phyloP scores from a whole-genome alignment of 2,797 vertebrate genomes.

The Phaenicophaeus curvirostris region DNA sequence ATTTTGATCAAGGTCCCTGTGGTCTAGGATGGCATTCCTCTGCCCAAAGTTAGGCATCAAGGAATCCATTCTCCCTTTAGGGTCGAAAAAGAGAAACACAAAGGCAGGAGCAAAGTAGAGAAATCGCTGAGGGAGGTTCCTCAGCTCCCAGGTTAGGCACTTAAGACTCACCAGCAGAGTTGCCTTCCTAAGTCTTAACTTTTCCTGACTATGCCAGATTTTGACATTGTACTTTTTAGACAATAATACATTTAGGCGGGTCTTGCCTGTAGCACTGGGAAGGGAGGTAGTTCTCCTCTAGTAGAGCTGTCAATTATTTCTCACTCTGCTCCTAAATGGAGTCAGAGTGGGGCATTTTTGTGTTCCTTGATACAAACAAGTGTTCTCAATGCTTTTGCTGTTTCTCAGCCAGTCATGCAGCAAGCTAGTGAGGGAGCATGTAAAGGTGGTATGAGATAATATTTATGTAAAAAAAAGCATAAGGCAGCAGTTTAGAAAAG shows the following conservation, averaged over 20 bases:
- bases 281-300: background rate
- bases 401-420: background rate
- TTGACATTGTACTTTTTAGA: background rate
- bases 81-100: background rate
- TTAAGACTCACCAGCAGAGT: background rate
- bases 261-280: background rate
- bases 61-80: background rate
- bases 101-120: background rate
- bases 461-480: background rate
- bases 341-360: accelerated
- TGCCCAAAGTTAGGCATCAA: background rate
- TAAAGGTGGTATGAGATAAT: background rate
- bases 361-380: background rate
- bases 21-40: background rate
- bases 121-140: background rate
- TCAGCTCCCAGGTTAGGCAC: background rate
- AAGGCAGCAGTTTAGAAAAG: background rate
- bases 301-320: background rate
- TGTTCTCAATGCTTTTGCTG: background rate
- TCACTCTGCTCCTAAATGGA: background rate
- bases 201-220: background rate
- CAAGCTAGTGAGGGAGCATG: background rate
- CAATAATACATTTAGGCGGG: background rate
- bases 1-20: background rate
- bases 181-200: background rate